Evolutionary conservation across 2,888 invertebrate genomes (phyloP), one percentile per base, ranked within the genome.

Genomic region (Nomada goodeniana): DNA sequence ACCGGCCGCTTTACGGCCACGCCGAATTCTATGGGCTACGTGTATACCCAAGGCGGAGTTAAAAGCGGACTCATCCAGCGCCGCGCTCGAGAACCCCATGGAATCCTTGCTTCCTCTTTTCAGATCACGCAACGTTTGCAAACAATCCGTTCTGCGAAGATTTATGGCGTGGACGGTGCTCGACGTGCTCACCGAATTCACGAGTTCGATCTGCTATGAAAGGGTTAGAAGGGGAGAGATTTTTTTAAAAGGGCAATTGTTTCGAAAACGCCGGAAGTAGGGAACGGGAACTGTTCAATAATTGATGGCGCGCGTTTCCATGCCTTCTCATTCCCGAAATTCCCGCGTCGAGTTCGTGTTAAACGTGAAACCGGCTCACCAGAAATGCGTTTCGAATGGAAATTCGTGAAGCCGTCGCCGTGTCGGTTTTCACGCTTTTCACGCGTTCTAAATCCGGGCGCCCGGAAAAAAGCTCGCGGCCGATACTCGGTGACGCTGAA

Each of bases 1-100:
- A 23, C 20, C 50, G 68, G 71, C 3, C 42, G 78, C 80, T 91
- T 92, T 92, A 85, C 77, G 71, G 57, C 50, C 50, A 10, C 50
- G 90, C 92, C 92, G 93, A 92, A 89, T 93, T 93, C 90, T 92
- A 92, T 91, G 86, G 53, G 1, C 20, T n/a, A 15, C 29, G 47
- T 9, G 29, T 60, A 20, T 70, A 70, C 36, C 36, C 36, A 7
- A 36, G 18, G 53, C 18, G 42, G 13, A 55, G 73, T 60, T 44
- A 61, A 77, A 73, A 18, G 61, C 52, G 47, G 42, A 70, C 83
- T 80, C 75, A 80, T 83, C 78, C 67, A 60, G 47, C 64, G 52
- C 42, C 36, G 26, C 9, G 13, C 13, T 57, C 50, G 65, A 9
- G 53, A 77, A 60, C 83, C 78, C 79, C 83, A 72, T 72, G 83